A percentile compares a stretch with the other conserved stretches of the same genome.
These are phyloP conservation scores for Nasonia longicornis DNA, from an alignment of 1,140 invertebrate species.

Conservation along the genomic window DNA sequence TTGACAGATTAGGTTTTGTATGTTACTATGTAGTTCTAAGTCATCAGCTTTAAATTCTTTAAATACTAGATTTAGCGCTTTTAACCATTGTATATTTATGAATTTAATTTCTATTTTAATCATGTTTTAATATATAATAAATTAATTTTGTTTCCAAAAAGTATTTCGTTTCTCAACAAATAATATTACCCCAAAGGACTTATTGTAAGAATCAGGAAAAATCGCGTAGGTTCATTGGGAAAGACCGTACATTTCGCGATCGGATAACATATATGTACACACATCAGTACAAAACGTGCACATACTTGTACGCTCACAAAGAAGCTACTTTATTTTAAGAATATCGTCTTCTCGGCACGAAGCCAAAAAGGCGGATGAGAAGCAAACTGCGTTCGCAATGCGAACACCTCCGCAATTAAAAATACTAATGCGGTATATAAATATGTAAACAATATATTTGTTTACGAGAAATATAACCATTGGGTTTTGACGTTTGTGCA, in stretches of 20 bases:
- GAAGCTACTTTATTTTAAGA: slow-evolving; percentile 21
- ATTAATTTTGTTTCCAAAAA: background rate
- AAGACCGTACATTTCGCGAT: background rate
- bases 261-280: background rate
- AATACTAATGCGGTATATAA: background rate
- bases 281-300: background rate
- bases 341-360: slow-evolving; percentile 23
- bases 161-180: background rate
- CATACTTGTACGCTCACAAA: background rate
- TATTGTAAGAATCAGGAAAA: background rate
- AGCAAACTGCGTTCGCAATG: background rate
- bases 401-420: slow-evolving; percentile 4
- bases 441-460: background rate
- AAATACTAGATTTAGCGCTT: background rate
- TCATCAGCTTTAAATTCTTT: background rate
- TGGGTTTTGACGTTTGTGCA: background rate
- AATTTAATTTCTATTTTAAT: background rate
- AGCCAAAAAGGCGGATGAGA: slow-evolving; percentile 14
- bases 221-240: background rate
- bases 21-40: background rate
- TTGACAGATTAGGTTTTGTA: background rate
- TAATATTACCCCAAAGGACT: background rate
- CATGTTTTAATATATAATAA: background rate
- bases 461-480: background rate
- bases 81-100: background rate